These are phyloP conservation scores for Anas bernieri DNA, from an alignment of 2,797 vertebrate genomes.

Conservation along the genomic window DNA sequence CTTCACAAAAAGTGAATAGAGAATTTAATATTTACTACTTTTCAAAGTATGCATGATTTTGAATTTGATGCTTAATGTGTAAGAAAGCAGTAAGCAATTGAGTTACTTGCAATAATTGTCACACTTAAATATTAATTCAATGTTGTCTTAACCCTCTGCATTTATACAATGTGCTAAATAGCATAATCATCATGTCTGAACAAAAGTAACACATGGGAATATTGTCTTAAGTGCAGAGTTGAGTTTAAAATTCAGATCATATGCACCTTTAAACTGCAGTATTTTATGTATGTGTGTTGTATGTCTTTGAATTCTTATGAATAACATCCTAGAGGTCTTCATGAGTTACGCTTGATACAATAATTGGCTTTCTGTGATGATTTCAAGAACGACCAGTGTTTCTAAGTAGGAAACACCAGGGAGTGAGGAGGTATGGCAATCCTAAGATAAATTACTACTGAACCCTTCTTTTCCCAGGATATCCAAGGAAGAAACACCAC, in stretches of 20 bases:
- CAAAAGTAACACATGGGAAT: not conserved
- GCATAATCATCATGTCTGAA: not conserved
- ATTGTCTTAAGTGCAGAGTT: not conserved
- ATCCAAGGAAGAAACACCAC: not conserved
- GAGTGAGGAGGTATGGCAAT: not conserved
- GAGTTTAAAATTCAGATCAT: not conserved
- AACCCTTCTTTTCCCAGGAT: not conserved
- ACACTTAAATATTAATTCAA: not conserved
- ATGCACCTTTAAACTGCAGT: not conserved
- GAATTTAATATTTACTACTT: not conserved
- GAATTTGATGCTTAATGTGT: not conserved
- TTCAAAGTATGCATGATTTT: not conserved
- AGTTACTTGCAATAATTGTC: conserved; percentile 7
- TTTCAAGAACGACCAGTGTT: not conserved
- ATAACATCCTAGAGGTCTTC: not conserved
- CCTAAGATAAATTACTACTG: not conserved
- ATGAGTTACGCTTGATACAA: not conserved
- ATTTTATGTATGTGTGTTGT: not conserved
- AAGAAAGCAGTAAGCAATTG: conserved; percentile 25
- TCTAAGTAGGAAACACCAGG: not conserved
- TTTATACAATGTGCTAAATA: conserved; percentile 24
- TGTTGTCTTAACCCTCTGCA: not conserved
- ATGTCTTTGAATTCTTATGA: not conserved
- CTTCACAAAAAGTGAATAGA: not conserved
- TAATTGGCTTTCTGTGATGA: not conserved